Evolutionary conservation across 2,888 invertebrate genomes (phyloP), one percentile per base, ranked within the genome.

Genomic region (Nymphalis c-album): DNA sequence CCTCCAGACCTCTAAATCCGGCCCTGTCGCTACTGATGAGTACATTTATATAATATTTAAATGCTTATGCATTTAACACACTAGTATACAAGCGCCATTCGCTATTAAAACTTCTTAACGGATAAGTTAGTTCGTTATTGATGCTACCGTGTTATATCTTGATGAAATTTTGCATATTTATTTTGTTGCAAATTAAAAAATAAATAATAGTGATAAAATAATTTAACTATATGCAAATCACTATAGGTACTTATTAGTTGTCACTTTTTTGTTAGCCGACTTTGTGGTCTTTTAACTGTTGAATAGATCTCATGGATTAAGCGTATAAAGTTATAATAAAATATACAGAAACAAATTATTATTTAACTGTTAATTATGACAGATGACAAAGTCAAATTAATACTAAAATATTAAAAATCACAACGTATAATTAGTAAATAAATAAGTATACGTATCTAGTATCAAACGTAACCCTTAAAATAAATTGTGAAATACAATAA

Each of bases 301-400:
- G 13, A 22, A 22, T 51, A 51, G 51, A 51, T 51, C 51, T 51
- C 22, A 51, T 51, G 13, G 22, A 10, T 51, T 51, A 51, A 51
- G 51, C 51, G 51, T 51, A 10, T 22, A 51, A 22, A 4, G 51
- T 20, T 51, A 16, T 22, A 20, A 20, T 51, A 5, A 51, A 51
- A 51, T 22, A 16, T 22, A 51, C 13, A 22, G 20, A 22, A 22
- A 16, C 16, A 51, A 51, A 51, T 51, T 51, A 4, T 22, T 20
- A 51, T 16, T 51, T 16, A 26, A 5, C 26, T 31, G 26, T 26
- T 31, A 31, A 5, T 31, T 31, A 31, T 31, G 6, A 51, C 6
- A 51, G 0, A 22, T 13, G 20, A 10, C 7, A 51, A 26, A 51
- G 22, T 51, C 16, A 16, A 22, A 4, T 13, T 16, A 22, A 51